phyloP scores from a whole-genome alignment of 2,888 invertebrate genomes.

The Trichopoda pennipes region DNA sequence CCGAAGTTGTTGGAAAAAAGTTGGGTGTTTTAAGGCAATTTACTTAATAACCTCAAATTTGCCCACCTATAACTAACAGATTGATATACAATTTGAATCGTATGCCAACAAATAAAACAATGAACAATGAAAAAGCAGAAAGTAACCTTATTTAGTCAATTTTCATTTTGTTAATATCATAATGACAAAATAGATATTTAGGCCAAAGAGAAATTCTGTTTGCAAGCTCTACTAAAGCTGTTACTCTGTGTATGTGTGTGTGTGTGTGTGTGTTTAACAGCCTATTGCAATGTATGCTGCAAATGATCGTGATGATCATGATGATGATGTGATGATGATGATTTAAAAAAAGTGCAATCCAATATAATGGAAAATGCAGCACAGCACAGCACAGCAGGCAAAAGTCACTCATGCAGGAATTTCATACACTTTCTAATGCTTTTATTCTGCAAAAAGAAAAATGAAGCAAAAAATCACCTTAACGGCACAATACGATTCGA shows the following conservation, averaged over 20 bases:
- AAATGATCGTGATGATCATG: not conserved
- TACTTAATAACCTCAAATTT: no score
- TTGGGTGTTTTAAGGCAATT: no score
- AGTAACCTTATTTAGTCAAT: constrained; percentile 63
- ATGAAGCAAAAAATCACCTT: not conserved
- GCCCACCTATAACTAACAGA: no score
- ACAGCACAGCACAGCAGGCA: constrained; percentile 54
- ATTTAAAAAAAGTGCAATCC: constrained; percentile 53
- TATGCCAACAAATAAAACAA: not conserved
- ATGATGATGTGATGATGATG: constrained; percentile 44
- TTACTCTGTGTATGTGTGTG: not conserved
- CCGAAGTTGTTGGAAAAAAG: no score
- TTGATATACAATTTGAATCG: no score
- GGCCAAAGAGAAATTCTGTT: constrained; percentile 62
- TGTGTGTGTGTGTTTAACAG: constrained; percentile 4
- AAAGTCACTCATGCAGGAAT: constrained; percentile 63
- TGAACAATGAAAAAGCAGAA: constrained; percentile 43
- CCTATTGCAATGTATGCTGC: constrained; percentile 36
- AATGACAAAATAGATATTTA: constrained; percentile 65
- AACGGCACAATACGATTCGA: constrained; percentile 32
- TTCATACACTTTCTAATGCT: constrained; percentile 68
- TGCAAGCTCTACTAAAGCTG: constrained; percentile 11
- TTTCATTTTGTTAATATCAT: constrained; percentile 62
- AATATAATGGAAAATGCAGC: constrained; percentile 37
- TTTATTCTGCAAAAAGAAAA: constrained; percentile 47